Evolutionary conservation across 1,140 invertebrate species (phyloP).

Genomic region (Parasteatoda tepidariorum): DNA sequence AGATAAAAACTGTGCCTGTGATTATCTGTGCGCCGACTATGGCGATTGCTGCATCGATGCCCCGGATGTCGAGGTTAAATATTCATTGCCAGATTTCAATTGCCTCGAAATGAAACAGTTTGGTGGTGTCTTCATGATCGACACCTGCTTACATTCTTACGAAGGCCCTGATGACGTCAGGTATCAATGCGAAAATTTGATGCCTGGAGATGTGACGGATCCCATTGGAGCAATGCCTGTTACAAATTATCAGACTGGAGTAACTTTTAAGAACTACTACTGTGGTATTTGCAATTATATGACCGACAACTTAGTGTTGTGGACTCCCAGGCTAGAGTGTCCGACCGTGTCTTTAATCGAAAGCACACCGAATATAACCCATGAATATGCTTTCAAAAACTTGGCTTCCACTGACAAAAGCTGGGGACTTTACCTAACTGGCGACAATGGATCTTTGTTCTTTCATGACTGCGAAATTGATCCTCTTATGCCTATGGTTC

Average conservation of each 20-base stretch:
- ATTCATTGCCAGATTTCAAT: conserved; percentile 63
- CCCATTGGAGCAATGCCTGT: conserved; percentile 70
- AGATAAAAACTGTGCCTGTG: conserved; percentile 72
- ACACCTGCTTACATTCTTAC: conserved; percentile 69
- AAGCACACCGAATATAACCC: conserved; percentile 16
- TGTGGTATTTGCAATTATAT: conserved; percentile 73
- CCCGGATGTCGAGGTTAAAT: conserved; percentile 62
- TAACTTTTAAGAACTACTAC: conserved; percentile 73
- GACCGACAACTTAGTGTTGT: conserved; percentile 20
- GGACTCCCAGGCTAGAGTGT: conserved; percentile 47
- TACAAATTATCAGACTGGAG: conserved; percentile 68
- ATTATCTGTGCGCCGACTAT: conserved; percentile 69
- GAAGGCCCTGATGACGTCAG: conserved; percentile 63
- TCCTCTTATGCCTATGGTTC: conserved; percentile 10
- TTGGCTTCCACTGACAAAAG: not conserved
- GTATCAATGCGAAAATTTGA: conserved; percentile 63
- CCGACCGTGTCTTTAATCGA: conserved; percentile 18
- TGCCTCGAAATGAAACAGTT: conserved; percentile 69
- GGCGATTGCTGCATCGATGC: conserved; percentile 73
- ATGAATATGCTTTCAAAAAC: conserved; percentile 42
- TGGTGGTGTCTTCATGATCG: conserved; percentile 70
- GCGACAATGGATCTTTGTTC: conserved; percentile 6
- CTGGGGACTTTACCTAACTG: conserved; percentile 46
- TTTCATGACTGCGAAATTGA: conserved; percentile 51
- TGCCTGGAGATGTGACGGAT: conserved; percentile 63